Base-by-base conservation (phyloP, 2,888 invertebrate genomes). In the Drosophila seclusa region DNA sequence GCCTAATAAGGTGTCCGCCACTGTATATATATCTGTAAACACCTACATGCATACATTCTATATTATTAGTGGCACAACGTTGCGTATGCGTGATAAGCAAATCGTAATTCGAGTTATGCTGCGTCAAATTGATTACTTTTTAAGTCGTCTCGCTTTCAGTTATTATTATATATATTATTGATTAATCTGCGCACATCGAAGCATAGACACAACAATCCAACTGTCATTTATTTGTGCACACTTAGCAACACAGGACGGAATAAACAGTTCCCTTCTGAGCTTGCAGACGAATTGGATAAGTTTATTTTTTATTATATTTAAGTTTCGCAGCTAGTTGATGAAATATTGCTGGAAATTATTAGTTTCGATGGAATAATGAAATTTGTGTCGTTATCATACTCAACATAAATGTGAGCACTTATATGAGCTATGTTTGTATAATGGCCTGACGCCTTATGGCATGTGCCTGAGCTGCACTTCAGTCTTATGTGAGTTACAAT, bases 31-130 rank as follows among this genome's bases (percentile, higher is more conserved):
- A 38, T 38, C 2, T 36, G 16, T 0, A 16, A 5, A 34, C 18
- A 38, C 36, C 29, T 40, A 54, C 49, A 54, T 49, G 21, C 32
- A 16, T 48, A 24, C 48, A 11, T 21, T 29, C 2, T 0, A 2
- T 7, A 29, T 69, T 42, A 31, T 58, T 38, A 24, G 13, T 21
- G 24, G 68, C 32, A 53, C 48, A 38, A 57, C 50, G 66, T 60
- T 69, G 73, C 78, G 78, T 66, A 78, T 78, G 73, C 29, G 55
- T 66, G 73, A 79, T 77, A 80, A 66, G 58, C 21, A 32, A 18
- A 18, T 24, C 48, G 49, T 53, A 42, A 50, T 49, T 66, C 52
- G 24, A 60, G 32, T 31, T 53, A 31, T 53, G 54, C 65, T 63
- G 65, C 57, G 50, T 45, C 27, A 45, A 60, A 61, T 65, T 64